A percentile compares a stretch with the other conserved stretches of the same genome.
phyloP scores from a whole-genome alignment of 2,113 vertebrate species.

The Triplophysa rosa region DNA sequence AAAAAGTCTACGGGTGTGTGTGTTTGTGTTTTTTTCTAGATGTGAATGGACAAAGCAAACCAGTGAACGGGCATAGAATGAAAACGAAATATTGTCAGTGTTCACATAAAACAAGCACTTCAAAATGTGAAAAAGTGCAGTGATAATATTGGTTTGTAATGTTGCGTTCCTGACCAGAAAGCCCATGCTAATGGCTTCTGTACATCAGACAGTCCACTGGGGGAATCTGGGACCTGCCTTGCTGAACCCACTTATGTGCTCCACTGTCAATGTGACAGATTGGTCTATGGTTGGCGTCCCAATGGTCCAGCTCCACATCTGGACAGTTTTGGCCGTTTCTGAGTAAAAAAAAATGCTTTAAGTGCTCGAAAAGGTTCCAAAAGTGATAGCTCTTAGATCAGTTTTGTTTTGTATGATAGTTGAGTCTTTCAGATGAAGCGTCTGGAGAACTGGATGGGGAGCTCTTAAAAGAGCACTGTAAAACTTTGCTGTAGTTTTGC shows the following conservation, averaged over 20 bases:
- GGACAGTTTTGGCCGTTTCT: not conserved
- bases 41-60: not conserved
- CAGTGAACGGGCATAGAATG: not conserved
- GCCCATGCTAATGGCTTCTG: slow-evolving; percentile 29
- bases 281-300: slow-evolving; percentile 6
- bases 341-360: not conserved
- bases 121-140: not conserved
- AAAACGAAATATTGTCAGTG: too few species aligned
- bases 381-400: slow-evolving; percentile 4
- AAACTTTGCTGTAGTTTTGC: too few species aligned
- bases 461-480: slow-evolving; percentile 5
- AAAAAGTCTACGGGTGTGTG: slow-evolving; percentile 7
- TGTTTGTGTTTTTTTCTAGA: not conserved
- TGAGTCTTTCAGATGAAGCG: not conserved
- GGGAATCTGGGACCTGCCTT: slow-evolving; percentile 27
- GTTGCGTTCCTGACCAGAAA: slow-evolving; percentile 4
- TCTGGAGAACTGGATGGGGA: not conserved
- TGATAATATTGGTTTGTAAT: slow-evolving; percentile 9
- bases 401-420: not conserved
- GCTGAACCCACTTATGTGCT: slow-evolving; percentile 35
- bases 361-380: slow-evolving; percentile 7
- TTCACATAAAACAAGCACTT: too few species aligned
- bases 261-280: slow-evolving; percentile 25
- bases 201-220: slow-evolving; percentile 32
- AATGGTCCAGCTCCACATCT: slow-evolving; percentile 28